A percentile compares a stretch with the other conserved stretches of the same genome.
Evolutionary conservation across 2,888 invertebrate genomes (phyloP).

Genomic region (Dichetophora obliterata): DNA sequence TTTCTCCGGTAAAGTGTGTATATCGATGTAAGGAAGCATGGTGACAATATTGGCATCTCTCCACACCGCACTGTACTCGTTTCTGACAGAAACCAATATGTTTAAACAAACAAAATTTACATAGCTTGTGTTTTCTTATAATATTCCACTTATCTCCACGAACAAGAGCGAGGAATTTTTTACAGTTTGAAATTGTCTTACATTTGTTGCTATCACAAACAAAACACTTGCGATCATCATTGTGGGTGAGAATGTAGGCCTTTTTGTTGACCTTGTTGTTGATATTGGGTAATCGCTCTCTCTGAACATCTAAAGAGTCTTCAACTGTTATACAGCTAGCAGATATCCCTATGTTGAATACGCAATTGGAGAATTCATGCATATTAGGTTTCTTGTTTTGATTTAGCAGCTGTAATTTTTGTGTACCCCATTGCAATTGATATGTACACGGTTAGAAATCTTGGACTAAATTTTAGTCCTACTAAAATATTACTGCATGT

Average conservation of each 20-base stretch:
- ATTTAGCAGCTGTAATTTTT: slow-evolving; percentile 34
- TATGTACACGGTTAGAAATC: no score
- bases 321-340: slow-evolving; percentile 34
- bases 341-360: no score
- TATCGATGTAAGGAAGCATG: slow-evolving; percentile 33
- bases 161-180: slow-evolving; percentile 37
- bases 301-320: not conserved
- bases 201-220: slow-evolving; percentile 29
- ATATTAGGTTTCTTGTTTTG: slow-evolving; percentile 37
- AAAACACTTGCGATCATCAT: slow-evolving; percentile 36
- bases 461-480: no score
- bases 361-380: slow-evolving; percentile 37
- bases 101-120: slow-evolving; percentile 37
- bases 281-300: not conserved
- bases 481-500: no score
- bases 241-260: slow-evolving; percentile 13
- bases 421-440: slow-evolving; percentile 21
- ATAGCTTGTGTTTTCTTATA: slow-evolving; percentile 29
- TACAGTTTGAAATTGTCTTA: slow-evolving; percentile 25
- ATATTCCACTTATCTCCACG: slow-evolving; percentile 42
- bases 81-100: slow-evolving; percentile 34
- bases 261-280: slow-evolving; percentile 29
- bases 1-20: not conserved
- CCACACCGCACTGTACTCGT: slow-evolving; percentile 32
- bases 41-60: slow-evolving; percentile 40